Percentiles rank a stretch among this genome's conserved stretches.
phyloP scores from a whole-genome alignment of 2,797 vertebrate genomes.

The Acestrorhynchus altus region DNA sequence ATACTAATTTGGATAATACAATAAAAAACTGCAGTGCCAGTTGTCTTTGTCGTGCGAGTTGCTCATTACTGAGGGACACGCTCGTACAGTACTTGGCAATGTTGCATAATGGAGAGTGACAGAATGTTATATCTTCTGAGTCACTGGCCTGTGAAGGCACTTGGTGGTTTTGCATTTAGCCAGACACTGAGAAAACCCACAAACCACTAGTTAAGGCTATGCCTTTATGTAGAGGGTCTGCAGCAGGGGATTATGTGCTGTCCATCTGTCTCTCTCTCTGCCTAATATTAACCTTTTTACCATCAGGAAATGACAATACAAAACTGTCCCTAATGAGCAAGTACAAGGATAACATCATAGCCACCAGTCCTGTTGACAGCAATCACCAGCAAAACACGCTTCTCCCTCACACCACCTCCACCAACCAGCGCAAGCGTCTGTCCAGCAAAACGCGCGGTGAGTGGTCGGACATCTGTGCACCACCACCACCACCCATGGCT shows the following conservation, averaged over 20 bases:
- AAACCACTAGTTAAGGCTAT: constrained; percentile 9
- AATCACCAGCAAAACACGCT: constrained; percentile 96
- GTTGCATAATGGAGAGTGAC: constrained; percentile 48
- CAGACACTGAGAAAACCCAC: constrained; percentile 25
- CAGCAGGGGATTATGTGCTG: constrained; percentile 35
- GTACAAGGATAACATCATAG: constrained; percentile 99
- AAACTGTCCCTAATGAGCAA: constrained; percentile 99
- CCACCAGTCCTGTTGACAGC: constrained; percentile 93
- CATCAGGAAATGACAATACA: constrained; percentile 90
- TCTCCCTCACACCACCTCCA: constrained; percentile 92
- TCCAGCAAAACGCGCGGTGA: constrained; percentile 96
- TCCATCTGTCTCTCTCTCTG: constrained; percentile 32
- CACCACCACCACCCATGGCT: constrained; percentile 11
- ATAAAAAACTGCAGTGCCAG: constrained; percentile 45
- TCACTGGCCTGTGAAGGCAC: constrained; percentile 37
- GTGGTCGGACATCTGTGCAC: constrained; percentile 53
- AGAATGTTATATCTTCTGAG: constrained; percentile 29
- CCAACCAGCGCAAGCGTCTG: constrained; percentile 94
- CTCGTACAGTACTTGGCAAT: constrained; percentile 24
- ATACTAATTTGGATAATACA: constrained; percentile 56
- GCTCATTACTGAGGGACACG: constrained; percentile 33
- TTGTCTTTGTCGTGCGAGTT: constrained; percentile 46
- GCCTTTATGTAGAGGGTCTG: constrained; percentile 32
- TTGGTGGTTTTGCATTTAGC: constrained; percentile 19
- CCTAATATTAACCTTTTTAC: constrained; percentile 53